Evolutionary conservation across 2,888 invertebrate species (phyloP), one percentile per base, ranked within the genome.

Genomic region (Serrognathus titanus): DNA sequence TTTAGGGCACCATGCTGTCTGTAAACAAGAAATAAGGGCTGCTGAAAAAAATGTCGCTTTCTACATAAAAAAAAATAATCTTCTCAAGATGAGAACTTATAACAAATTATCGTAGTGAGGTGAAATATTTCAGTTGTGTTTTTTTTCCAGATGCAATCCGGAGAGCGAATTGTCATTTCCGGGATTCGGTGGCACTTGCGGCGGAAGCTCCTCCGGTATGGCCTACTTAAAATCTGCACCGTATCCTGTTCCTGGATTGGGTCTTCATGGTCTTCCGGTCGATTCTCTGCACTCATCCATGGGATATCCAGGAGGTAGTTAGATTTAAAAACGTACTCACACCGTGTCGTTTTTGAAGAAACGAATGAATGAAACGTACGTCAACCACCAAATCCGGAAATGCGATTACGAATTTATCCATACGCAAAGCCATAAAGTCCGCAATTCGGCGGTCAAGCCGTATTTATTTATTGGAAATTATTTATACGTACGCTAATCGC

Each of bases 221-320:
- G 80, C 83, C 64, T 81, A 83, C 74, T 76, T 84, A 66, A 84
- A 84, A 70, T 80, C 84, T 41, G 80, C 81, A 40, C 83, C 83
- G 40, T 84, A 84, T 71, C 78, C 80, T 16, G 82, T 84, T 69
- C 81, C 81, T 60, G 81, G 81, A 51, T 75, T 82, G 56, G 81
- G 81, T 24, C 73, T 83, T 24, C 80, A 80, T 66, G 81, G 83
- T 58, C 79, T 83, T 59, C 81, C 83, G 48, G 84, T 86, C 72
- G 87, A 87, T 71, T 81, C 85, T 43, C 75, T 87, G 66, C 86
- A 87, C 71, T 80, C 83, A 10, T 82, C 84, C 56, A 85, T 87
- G 83, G 85, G 84, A 57, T 87, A 86, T 74, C 85, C 85, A 63
- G 78, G 82, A 77, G 80, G 82, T 82, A 39, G 9, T n/a, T 31